A percentile compares a stretch with the other conserved stretches of the same genome.
phyloP scores from a whole-genome alignment of 2,797 vertebrate genomes.

The Notoglanidium macrostoma region DNA sequence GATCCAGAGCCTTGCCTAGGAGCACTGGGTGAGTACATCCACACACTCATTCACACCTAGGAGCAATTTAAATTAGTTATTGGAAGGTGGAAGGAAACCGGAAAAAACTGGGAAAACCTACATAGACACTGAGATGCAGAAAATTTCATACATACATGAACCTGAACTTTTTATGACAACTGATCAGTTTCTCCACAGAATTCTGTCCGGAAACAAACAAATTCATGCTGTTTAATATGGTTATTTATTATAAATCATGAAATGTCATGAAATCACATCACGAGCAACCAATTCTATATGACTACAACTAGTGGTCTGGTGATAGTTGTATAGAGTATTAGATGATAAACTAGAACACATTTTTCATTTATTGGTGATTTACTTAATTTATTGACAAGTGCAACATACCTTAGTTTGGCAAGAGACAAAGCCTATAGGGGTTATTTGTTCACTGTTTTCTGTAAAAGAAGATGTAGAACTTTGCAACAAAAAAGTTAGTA shows the following conservation, averaged over 20 bases:
- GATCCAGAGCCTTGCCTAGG: not conserved
- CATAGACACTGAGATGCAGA: not conserved
- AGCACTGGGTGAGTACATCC: not conserved
- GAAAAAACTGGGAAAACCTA: not conserved
- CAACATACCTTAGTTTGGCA: not conserved
- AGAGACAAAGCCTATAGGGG: not conserved
- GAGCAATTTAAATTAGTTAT: not conserved
- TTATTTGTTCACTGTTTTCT: not conserved
- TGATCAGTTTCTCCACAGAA: not conserved
- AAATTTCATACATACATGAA: not conserved
- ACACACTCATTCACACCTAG: not conserved
- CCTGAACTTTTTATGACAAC: not conserved
- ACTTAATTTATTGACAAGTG: not conserved
- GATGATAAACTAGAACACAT: not conserved
- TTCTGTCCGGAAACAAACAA: not conserved
- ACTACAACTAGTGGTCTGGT: not conserved
- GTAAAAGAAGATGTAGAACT: not conserved
- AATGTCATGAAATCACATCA: not conserved
- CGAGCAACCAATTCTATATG: not conserved
- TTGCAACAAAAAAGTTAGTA: not conserved
- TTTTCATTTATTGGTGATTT: not conserved
- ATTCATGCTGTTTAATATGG: not conserved
- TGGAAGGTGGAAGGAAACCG: not conserved
- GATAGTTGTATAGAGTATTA: not conserved
- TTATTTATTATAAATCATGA: not conserved